Evolutionary conservation across 64 coral and sea anemone genomes (phyloP).

Genomic region (Stichodactyla mertensii): DNA sequence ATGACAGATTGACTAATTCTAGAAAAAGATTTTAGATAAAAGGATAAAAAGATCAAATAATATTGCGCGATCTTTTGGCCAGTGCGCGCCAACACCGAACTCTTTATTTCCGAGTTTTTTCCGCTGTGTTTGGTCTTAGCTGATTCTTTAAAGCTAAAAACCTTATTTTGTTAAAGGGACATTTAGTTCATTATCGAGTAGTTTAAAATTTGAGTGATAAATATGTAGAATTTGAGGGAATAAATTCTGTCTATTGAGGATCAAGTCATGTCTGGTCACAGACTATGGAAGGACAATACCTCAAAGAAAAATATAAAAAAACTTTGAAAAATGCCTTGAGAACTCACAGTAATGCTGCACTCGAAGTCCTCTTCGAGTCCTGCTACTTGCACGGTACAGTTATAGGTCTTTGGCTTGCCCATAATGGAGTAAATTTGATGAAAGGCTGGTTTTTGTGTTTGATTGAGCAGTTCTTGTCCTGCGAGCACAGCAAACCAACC

Average conservation of each 20-base stretch:
- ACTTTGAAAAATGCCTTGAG: no score
- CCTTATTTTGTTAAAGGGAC: neutral
- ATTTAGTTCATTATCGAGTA: neutral
- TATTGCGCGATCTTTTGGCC: neutral
- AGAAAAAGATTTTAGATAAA: neutral
- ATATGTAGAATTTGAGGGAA: neutral
- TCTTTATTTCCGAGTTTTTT: neutral
- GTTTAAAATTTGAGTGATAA: neutral
- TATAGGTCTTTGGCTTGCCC: constrained; percentile 7
- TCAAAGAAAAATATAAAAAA: neutral
- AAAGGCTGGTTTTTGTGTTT: neutral
- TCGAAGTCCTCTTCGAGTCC: constrained; percentile 25
- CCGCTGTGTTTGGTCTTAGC: neutral
- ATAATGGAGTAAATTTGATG: neutral
- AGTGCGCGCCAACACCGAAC: neutral
- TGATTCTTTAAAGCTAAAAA: neutral
- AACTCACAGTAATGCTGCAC: constrained; percentile 15
- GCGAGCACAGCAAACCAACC: neutral
- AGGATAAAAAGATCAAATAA: constrained; percentile 7
- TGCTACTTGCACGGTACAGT: constrained; percentile 26
- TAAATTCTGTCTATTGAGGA: neutral
- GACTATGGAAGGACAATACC: neutral
- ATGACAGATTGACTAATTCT: neutral
- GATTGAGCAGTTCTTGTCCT: neutral
- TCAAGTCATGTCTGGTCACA: neutral